Evolutionary conservation across 2,113 vertebrate species (phyloP).

Genomic region (Pomatostomus ruficeps): DNA sequence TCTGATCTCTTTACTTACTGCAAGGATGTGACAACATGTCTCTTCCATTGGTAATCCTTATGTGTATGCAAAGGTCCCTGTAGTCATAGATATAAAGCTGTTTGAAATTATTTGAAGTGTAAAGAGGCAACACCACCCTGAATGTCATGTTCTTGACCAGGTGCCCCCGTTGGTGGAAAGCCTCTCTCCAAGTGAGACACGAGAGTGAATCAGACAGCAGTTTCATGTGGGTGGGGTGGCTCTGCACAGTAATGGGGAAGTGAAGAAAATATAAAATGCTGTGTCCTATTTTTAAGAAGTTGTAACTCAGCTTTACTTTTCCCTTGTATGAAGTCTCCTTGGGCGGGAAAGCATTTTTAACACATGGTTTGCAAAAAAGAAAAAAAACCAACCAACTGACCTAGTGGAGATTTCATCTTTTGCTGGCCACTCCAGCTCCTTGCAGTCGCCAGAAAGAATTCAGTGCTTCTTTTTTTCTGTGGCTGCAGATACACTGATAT

Average conservation of each 20-base stretch:
- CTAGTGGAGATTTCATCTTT: not conserved
- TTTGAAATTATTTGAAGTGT: not conserved
- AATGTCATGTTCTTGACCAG: constrained; percentile 25
- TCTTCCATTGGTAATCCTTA: constrained; percentile 14
- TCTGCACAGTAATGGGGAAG: not conserved
- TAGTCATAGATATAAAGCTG: not conserved
- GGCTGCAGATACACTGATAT: not conserved
- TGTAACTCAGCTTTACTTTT: constrained; percentile 20
- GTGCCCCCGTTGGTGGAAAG: not conserved
- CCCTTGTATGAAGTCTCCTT: not conserved
- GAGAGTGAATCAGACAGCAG: not conserved
- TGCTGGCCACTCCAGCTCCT: not conserved
- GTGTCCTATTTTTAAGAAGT: constrained; percentile 24
- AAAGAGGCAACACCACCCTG: not conserved
- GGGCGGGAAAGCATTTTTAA: not conserved
- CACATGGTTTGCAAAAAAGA: not conserved
- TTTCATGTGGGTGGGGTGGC: constrained; percentile 1
- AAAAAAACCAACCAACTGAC: not conserved
- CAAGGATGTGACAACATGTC: constrained; percentile 4
- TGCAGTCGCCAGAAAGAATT: not conserved
- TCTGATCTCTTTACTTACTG: not conserved
- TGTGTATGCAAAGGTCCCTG: not conserved
- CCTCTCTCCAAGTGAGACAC: not conserved
- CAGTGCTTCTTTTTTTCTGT: not conserved
- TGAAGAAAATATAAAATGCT: not conserved